phyloP scores from a whole-genome alignment of 2,888 invertebrate species.

The Pterostichus madidus region DNA sequence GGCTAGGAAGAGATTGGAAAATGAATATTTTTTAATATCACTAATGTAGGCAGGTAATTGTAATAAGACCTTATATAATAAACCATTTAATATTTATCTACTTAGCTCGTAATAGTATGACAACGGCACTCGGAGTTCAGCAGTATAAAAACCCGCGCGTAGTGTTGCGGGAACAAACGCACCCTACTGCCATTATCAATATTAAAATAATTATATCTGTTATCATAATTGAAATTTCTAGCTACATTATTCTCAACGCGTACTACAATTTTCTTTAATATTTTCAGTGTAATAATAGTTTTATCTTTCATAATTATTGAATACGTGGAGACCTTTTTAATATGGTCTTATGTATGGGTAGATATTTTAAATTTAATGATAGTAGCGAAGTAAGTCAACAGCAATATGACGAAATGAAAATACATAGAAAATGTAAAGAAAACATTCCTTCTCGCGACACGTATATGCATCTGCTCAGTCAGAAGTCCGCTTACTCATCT shows the following conservation, averaged over 20 bases:
- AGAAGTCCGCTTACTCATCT: conserved; percentile 44
- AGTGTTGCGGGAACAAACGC: too few relatives aligned
- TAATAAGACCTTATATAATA: too few relatives aligned
- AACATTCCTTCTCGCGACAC: conserved; percentile 52
- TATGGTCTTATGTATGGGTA: not conserved
- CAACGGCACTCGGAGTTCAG: too few relatives aligned
- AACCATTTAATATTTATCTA: too few relatives aligned
- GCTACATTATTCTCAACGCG: conserved; percentile 12
- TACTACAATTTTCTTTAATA: conserved; percentile 5
- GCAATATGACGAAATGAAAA: conserved; percentile 37
- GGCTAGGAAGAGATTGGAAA: too few relatives aligned
- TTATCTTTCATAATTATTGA: not conserved
- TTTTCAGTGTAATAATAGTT: not conserved
- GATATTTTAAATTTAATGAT: conserved; percentile 30
- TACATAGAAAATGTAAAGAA: conserved; percentile 57
- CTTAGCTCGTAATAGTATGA: too few relatives aligned
- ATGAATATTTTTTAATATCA: too few relatives aligned
- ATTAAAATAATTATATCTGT: not conserved
- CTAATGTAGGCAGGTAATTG: too few relatives aligned
- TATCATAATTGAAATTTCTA: conserved; percentile 15
- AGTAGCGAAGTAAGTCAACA: conserved; percentile 11
- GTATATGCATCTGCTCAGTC: conserved; percentile 31
- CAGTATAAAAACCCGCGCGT: too few relatives aligned
- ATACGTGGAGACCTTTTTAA: not conserved
- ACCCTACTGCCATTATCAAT: not conserved